Conservation (phyloP, 2,888 invertebrate species). For the Anorthoa munda region DNA sequence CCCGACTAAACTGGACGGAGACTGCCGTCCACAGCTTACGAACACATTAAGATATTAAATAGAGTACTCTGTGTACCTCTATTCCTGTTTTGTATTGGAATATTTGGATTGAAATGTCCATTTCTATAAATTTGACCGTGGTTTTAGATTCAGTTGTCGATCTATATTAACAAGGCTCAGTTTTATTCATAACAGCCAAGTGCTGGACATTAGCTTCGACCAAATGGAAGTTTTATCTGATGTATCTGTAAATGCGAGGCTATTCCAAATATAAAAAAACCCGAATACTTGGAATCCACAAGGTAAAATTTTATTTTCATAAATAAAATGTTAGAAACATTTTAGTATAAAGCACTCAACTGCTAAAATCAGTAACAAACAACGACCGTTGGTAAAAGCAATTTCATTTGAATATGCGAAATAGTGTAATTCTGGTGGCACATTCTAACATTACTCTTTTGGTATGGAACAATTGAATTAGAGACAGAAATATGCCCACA, state of each 20-base stretch:
- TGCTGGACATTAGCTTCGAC: not conserved
- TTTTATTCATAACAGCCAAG: constrained; percentile 12
- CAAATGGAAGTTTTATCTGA: constrained; percentile 13
- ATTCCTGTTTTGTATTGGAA: not conserved
- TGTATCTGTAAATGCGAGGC: not conserved
- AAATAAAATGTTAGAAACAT: constrained; percentile 19
- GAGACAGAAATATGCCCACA: constrained; percentile 28
- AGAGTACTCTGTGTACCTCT: not conserved
- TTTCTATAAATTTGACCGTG: not conserved
- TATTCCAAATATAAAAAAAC: constrained; percentile 4
- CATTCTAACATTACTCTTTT: constrained; percentile 26
- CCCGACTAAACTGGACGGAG: constrained; percentile 39
- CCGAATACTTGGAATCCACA: not conserved
- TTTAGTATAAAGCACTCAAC: constrained; percentile 31
- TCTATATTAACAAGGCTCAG: not conserved
- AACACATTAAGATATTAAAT: constrained; percentile 8
- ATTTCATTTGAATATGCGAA: constrained; percentile 9
- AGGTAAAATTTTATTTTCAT: constrained; percentile 3
- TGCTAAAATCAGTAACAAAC: constrained; percentile 24
- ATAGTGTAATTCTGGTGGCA: not conserved
- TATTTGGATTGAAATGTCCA: not conserved
- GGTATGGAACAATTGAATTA: constrained; percentile 48
- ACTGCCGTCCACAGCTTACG: constrained; percentile 7
- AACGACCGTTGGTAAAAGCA: constrained; percentile 16
- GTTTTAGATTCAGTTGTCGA: not conserved